A percentile compares a stretch with the other conserved stretches of the same genome.
Conservation (phyloP, 2,797 vertebrate species). For the Craterocephalus amniculus region DNA sequence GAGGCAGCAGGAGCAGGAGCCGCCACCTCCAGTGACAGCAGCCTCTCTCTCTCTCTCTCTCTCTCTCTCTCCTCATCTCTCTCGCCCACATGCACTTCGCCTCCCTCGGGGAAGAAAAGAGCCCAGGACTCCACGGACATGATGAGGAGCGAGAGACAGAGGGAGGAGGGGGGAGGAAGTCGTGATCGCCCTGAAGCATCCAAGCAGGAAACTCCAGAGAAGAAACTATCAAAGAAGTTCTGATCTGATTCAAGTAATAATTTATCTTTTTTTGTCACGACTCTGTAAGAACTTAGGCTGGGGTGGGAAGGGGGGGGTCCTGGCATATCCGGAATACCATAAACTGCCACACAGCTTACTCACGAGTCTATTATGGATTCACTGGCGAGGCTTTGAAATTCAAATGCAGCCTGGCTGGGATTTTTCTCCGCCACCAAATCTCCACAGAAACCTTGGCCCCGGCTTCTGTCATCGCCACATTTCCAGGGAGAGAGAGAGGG, state of each 20-base stretch:
- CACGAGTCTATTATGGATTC: constrained; percentile 62
- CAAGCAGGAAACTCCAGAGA: constrained; percentile 24
- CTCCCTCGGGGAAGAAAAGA: constrained; percentile 45
- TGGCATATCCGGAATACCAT: constrained; percentile 60
- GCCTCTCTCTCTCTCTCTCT: constrained; percentile 23
- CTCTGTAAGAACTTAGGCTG: constrained; percentile 35
- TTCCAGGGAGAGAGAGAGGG: constrained; percentile 4
- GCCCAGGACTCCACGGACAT: constrained; percentile 50
- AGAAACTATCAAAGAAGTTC: constrained; percentile 17
- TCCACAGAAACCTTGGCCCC: constrained; percentile 50
- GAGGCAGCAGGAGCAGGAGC: constrained; percentile 56
- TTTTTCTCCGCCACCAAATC: constrained; percentile 24
- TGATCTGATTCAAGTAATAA: constrained; percentile 18
- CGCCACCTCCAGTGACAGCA: constrained; percentile 63
- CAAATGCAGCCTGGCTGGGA: constrained; percentile 49
- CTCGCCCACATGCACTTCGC: constrained; percentile 49
- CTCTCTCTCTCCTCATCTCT: constrained; percentile 26
- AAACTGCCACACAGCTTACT: constrained; percentile 62
- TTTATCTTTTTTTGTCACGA: constrained; percentile 10
- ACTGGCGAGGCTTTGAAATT: constrained; percentile 64
- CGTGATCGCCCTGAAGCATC: constrained; percentile 48
- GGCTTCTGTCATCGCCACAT: constrained; percentile 39
- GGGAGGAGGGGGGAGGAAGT: constrained; percentile 6
- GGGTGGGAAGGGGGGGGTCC: constrained; percentile 6
- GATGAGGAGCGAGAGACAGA: constrained; percentile 32